Evolutionary conservation across 2,888 invertebrate species (phyloP).

Genomic region (Scaptomyza cyrtandrae): DNA sequence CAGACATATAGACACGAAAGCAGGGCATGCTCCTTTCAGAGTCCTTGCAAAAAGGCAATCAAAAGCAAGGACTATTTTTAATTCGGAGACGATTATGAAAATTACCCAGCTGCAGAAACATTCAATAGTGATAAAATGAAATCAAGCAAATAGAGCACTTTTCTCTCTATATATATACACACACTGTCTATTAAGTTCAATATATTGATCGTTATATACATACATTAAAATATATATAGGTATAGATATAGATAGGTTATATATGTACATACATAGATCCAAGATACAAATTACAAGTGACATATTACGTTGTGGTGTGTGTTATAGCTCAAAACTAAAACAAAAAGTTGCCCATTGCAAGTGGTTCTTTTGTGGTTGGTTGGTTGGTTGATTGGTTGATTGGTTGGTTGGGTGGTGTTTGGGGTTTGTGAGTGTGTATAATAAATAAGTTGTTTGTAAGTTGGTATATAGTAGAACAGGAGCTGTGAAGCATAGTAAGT

Average conservation of each 20-base stretch:
- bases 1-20: conserved; percentile 35
- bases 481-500: conserved; percentile 37
- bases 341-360: conserved; percentile 29
- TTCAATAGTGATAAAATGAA: conserved; percentile 8
- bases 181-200: background rate
- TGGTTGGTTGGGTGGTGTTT: background rate
- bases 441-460: conserved; percentile 26
- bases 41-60: conserved; percentile 30
- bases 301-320: conserved; percentile 10
- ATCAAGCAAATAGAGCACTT: conserved; percentile 16
- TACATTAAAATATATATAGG: background rate
- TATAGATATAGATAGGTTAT: background rate
- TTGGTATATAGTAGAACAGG: conserved; percentile 29
- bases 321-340: conserved; percentile 10
- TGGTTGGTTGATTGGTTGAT: background rate
- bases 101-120: conserved; percentile 27
- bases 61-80: conserved; percentile 29
- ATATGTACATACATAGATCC: conserved; percentile 12
- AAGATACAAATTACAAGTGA: conserved; percentile 21
- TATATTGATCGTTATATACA: conserved; percentile 5
- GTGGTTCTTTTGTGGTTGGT: conserved; percentile 1
- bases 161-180: background rate
- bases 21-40: conserved; percentile 39
- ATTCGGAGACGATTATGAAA: conserved; percentile 26
- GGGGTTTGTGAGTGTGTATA: background rate